Evolutionary conservation across 2,797 vertebrate genomes (phyloP), one percentile per base, ranked within the genome.

Genomic region (Acrocephalus scirpaceus): DNA sequence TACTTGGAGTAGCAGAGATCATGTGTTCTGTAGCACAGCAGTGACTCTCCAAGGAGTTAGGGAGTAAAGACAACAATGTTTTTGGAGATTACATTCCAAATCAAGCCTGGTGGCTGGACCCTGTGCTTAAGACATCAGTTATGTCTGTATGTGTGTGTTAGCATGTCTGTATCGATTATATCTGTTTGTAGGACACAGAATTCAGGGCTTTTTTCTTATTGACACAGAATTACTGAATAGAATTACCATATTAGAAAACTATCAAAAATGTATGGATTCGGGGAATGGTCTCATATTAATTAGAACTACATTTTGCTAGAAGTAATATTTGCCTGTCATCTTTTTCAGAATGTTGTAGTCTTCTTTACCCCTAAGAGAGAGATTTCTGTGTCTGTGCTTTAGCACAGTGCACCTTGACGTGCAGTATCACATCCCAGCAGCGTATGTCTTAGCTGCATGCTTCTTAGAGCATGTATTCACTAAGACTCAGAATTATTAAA

Each of bases 401-500:
- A 51, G 84, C 80, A 57, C 71, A 45, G 91, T n/a, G 71, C 85
- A 84, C 73, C 85, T 95, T 82, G 45, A 92, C 97, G 97, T 95
- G 97, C 98, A 97, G 95, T 97, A 98, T 97, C 97, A 75, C 90
- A 73, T 95, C 88, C 95, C 92, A 95, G 96, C 95, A 96, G 98
- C 67, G 77, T 96, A 85, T 97, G 81, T 93, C 97, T 96, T 84
- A 87, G 84, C 96, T 96, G 93, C 95, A 40, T 97, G 94, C 96
- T 97, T 97, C 96, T 98, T 91, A 90, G 85, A 96, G 86, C 92
- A 83, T 89, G 84, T 84, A 88, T 96, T 97, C 95, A 11, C 97
- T 91, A 95, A 96, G 97, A 97, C 92, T 93, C 83, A 78, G 97
- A 97, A 97, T 98, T 98, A 98, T 98, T 98, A 98, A 98, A 97